Evolutionary conservation across 2,888 invertebrate genomes (phyloP), one percentile per base, ranked within the genome.

Genomic region (Myathropa florea): DNA sequence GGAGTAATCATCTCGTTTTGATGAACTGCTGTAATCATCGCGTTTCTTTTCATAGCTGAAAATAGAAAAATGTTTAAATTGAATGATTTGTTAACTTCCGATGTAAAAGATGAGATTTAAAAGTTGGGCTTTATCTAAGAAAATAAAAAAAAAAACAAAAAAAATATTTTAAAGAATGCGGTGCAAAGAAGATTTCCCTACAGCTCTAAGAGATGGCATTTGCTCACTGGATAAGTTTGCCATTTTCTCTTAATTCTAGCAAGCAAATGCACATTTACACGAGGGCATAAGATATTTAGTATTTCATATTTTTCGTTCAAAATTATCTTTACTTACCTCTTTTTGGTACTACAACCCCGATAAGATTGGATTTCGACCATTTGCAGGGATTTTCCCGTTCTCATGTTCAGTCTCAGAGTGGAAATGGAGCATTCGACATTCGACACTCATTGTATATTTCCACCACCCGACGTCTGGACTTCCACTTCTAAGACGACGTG

Each of bases 21-120:
- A 80, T 23, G 86, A 83, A 28, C 70, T 72, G 39, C 72, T 79
- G 80, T 92, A 92, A 57, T 93, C 93, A 83, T 93, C 92, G 36
- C 92, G 91, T 76, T 92, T 92, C 73, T 92, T 92, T 6, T 91
- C 91, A 53, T 91, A 91, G 55, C 89, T 89, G 68, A 0, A 85
- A 81, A 9, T 65, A 23, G n/a, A 72, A 53, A 1, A 30, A 0
- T 6, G 0, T 46, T 18, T 46, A 4, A 46, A 33, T 33, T 4
- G 33, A 64, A n/a, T 33, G 7, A 59, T 64, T n/a, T 24, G 6
- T 23, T 46, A 46, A 46, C 21, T 23, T 21, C 12, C 0, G 21
- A 23, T 1, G 10, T 26, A n/a, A 18, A 28, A 1, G 7, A 18
- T 46, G 33, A n/a, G n/a, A n/a, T n/a, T n/a, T n/a, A n/a, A n/a